Base-by-base conservation (phyloP, 2,888 invertebrate species). In the Onthophagus sagittarius region DNA sequence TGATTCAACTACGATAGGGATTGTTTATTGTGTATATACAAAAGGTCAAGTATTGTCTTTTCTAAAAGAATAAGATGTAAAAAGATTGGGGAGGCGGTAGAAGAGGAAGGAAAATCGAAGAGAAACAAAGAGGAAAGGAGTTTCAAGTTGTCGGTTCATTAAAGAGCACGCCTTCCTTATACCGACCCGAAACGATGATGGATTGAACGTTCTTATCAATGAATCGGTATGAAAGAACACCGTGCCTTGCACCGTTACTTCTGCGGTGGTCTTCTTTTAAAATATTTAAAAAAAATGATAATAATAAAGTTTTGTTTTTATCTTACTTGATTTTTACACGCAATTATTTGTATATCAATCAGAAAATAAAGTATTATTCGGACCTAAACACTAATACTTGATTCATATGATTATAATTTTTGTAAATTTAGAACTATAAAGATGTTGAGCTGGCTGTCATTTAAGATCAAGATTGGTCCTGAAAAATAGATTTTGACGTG, bases 161-260 rank as follows among this genome's bases (percentile, higher is more conserved):
- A 85, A 85, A 84, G 84, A 82, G 83, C 78, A 80, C 82, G 83
- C 82, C 82, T 75, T 82, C 82, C 79, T 80, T 78, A 79, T 77
- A 80, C 39, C 39, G 11, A 53, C 6, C 39, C 39, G 23, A 23
- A 81, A 84, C 83, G 83, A 84, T 85, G 85, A 85, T 85, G 82
- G 85, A 85, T 85, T 82, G 82, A 79, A 79, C 79, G 79, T 79
- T 79, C 80, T 84, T 85, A 85, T 85, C 85, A 81, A 78, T 77
- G 81, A 82, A 83, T 84, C 82, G 79, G 79, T 82, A 79, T 79
- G 78, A 79, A 78, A 76, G 77, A 80, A 82, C 82, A 82, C 80
- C 81, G 79, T 79, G 79, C 77, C 77, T 80, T 80, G 80, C 80
- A 81, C 79, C 77, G 79, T 76, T 77, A 77, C 78, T 79, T 79